Evolutionary conservation across 2,888 invertebrate species (phyloP).

Genomic region (Strigamia maritima): DNA sequence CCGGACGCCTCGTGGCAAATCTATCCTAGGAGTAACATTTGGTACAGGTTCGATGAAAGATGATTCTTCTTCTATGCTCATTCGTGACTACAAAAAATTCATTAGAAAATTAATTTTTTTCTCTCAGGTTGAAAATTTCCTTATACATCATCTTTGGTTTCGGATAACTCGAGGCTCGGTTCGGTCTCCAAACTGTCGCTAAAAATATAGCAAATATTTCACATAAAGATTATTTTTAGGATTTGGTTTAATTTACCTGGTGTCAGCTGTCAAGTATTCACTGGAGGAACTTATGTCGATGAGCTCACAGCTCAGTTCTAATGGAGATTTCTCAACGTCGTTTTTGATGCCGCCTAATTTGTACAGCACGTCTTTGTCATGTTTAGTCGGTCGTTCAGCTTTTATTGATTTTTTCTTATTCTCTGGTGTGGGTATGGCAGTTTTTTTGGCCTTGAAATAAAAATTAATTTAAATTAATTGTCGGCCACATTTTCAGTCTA

Average conservation of each 20-base stretch:
- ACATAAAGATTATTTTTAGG: not conserved
- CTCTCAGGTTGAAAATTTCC: not conserved
- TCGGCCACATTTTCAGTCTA: not conserved
- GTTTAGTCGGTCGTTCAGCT: not conserved
- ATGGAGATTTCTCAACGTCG: not conserved
- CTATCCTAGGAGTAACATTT: not conserved
- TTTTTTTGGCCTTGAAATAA: not conserved
- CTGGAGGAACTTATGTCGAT: not conserved
- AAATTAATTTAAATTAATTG: not conserved
- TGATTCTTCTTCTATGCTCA: not conserved
- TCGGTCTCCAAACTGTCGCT: not conserved
- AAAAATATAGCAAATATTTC: not conserved
- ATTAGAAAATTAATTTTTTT: not conserved
- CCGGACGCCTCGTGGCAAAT: not conserved
- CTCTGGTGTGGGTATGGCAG: not conserved
- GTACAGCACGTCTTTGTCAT: not conserved
- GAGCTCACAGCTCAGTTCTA: not conserved
- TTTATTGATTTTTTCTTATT: not conserved
- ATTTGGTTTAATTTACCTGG: not conserved
- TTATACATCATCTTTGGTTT: not conserved
- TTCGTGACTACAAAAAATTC: not conserved
- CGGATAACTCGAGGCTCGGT: not conserved
- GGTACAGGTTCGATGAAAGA: not conserved
- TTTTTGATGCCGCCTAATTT: not conserved
- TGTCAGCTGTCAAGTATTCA: not conserved